phyloP scores from a whole-genome alignment of 2,888 invertebrate genomes.

The Erannis defoliaria region DNA sequence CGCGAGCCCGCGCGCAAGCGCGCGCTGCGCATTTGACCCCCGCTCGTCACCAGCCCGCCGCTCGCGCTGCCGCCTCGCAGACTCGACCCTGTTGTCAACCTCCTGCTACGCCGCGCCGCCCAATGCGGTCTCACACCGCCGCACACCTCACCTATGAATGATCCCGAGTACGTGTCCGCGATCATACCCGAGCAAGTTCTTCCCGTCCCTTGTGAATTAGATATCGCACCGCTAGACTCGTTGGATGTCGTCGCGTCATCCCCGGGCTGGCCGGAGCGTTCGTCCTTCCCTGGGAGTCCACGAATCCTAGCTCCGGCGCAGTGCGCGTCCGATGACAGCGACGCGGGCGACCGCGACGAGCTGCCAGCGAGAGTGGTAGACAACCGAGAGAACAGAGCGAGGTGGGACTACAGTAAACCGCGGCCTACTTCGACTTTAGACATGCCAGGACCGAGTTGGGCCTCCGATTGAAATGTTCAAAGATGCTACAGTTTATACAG shows the following conservation, averaged over 20 bases:
- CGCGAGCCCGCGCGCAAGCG: slow-evolving; percentile 55
- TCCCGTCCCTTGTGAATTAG: background rate
- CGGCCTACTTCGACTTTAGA: slow-evolving; percentile 14
- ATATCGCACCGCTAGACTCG: background rate
- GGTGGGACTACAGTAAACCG: slow-evolving; percentile 23
- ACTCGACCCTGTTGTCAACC: background rate
- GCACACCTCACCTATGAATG: background rate
- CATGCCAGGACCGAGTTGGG: slow-evolving; percentile 29
- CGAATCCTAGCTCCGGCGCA: background rate
- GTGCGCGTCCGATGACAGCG: slow-evolving; percentile 13
- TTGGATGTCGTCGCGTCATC: background rate
- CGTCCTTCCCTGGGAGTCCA: background rate
- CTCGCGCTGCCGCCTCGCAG: background rate
- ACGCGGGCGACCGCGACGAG: background rate
- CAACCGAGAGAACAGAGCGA: background rate
- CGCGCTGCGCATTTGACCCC: slow-evolving; percentile 48
- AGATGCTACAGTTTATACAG: slow-evolving; percentile 14
- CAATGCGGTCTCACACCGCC: background rate
- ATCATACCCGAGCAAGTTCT: background rate
- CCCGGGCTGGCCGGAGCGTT: background rate
- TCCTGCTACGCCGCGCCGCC: background rate
- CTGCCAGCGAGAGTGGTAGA: slow-evolving; percentile 4
- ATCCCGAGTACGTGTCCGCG: background rate
- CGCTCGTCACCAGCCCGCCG: background rate
- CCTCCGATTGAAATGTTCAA: slow-evolving; percentile 18